Base-by-base conservation (phyloP, 1,140 invertebrate genomes). In the Hycleus cichorii region DNA sequence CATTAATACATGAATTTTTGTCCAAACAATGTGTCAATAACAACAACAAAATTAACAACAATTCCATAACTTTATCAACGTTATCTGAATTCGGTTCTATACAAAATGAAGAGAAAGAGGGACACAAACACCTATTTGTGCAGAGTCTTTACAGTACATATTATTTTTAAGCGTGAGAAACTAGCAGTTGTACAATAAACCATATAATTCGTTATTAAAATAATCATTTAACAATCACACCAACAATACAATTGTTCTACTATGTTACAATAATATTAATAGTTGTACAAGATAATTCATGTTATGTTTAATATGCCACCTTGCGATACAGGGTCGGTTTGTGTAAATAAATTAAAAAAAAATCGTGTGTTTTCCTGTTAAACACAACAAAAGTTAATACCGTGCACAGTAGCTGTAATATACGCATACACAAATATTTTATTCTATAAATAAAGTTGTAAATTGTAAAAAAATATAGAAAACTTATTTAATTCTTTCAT, bases 321-420 rank as follows among this genome's bases (percentile, higher is more conserved):
- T 32, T 32, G 32, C 32, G 43, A 51, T 58, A 60, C 62, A 55
- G 62, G 32, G 32, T 32, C 32, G 32, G 32, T 32, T 55, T 58
- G 56, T 58, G 62, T 46, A 51, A 32, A 60, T 54, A 55, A 58
- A 54, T 55, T 57, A 59, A 59, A 59, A 59, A 48, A 32, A 59
- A 58, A 39, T 58, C 46, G 46, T 56, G 62, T 64, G 59, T 64
- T 64, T 64, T 64, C 62, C 62, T 64, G 62, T 57, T 64, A 64
- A 64, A 64, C 59, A 63, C 18, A 40, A 47, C 50, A 43, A 52
- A 44, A 42, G 32, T 47, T 45, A 52, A 53, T 42, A 45, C 38
- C 54, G 58, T 51, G 32, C 32, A 32, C 32, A 32, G 32, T 32
- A 32, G 32, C 32, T 32, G 32, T 32, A 7, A 32, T 5, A 32